Evolutionary conservation across 2,113 vertebrate species (phyloP).

Genomic region (Mobula hypostoma): DNA sequence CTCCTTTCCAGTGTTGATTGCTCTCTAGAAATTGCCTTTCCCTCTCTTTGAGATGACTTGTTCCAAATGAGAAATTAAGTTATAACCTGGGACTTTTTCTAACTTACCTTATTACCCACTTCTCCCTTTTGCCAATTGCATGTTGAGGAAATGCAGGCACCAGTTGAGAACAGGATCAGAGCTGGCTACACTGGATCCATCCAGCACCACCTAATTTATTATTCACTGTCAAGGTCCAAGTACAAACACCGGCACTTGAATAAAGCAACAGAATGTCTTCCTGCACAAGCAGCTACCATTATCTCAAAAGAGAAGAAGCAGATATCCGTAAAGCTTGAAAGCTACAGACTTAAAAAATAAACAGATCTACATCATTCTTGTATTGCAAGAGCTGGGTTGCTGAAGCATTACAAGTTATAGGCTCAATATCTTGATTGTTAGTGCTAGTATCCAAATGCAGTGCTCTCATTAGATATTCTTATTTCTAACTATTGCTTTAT

Average conservation of each 20-base stretch:
- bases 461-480: background rate
- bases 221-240: background rate
- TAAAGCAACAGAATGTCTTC: background rate
- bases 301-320: background rate
- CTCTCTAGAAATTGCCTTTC: background rate
- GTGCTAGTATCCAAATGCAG: background rate
- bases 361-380: background rate
- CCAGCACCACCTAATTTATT: background rate
- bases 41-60: too few species aligned
- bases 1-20: background rate
- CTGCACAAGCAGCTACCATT: background rate
- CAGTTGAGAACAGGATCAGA: background rate
- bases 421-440: background rate
- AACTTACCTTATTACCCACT: too few species aligned
- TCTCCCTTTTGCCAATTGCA: background rate
- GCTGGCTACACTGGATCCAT: background rate
- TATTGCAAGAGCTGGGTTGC: background rate
- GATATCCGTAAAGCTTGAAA: background rate
- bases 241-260: background rate
- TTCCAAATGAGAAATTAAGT: too few species aligned
- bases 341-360: background rate
- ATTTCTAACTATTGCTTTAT: background rate
- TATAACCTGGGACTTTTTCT: too few species aligned
- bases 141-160: background rate
- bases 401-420: background rate